These are phyloP conservation scores for Stenichneumon culpator DNA, from an alignment of 2,888 invertebrate genomes.

Conservation along the genomic window DNA sequence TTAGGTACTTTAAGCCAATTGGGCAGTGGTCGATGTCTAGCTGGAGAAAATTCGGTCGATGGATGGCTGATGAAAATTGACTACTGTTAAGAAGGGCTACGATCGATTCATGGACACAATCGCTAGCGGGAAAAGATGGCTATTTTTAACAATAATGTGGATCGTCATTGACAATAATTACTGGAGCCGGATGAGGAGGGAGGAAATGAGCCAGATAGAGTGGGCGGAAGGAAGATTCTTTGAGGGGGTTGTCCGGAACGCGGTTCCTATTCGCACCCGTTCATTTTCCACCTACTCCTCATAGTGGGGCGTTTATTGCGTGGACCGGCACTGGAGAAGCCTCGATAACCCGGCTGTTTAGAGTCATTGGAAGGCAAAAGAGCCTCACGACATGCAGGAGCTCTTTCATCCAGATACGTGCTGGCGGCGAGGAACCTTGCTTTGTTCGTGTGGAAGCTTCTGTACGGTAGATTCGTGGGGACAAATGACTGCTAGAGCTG, in stretches of 20 bases:
- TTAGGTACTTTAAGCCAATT: too few species aligned
- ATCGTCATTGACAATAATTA: too few species aligned
- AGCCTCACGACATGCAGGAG: constrained; percentile 75
- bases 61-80: too few species aligned
- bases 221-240: constrained; percentile 37
- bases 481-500: constrained; percentile 10
- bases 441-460: background rate
- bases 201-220: constrained; percentile 40
- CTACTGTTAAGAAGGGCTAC: too few species aligned
- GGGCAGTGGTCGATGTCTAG: too few species aligned
- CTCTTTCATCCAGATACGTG: constrained; percentile 24
- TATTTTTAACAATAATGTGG: too few species aligned
- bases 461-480: background rate
- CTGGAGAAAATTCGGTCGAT: too few species aligned
- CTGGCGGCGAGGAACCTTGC: background rate
- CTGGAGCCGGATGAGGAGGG: background rate
- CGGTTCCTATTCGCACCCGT: constrained; percentile 25
- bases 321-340: constrained; percentile 41
- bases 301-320: constrained; percentile 21
- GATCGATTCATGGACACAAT: too few species aligned
- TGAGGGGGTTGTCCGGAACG: constrained; percentile 7
- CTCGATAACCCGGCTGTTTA: constrained; percentile 78
- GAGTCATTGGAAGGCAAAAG: constrained; percentile 81
- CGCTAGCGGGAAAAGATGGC: too few species aligned
- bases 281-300: background rate